Conservation (phyloP, 2,888 invertebrate species). For the Plebejus anna region DNA sequence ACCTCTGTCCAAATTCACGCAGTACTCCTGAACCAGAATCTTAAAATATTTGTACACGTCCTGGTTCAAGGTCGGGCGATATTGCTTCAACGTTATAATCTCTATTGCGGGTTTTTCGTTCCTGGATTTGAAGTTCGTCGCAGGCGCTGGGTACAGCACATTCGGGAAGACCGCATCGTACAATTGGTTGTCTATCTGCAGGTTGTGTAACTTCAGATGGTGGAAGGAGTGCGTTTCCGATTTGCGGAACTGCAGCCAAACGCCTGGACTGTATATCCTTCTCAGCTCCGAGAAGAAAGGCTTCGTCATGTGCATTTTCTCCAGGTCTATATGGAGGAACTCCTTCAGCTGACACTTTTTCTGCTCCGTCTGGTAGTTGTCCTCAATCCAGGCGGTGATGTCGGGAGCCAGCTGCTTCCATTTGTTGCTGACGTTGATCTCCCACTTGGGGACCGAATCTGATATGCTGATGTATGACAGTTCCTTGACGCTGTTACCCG, state of each 20-base stretch:
- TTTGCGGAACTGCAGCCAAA: slow-evolving; percentile 86
- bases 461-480: slow-evolving; percentile 83
- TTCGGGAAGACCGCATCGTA: slow-evolving; percentile 85
- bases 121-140: slow-evolving; percentile 58
- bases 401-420: slow-evolving; percentile 90
- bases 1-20: slow-evolving; percentile 84
- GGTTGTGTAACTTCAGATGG: slow-evolving; percentile 83
- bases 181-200: slow-evolving; percentile 88
- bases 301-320: slow-evolving; percentile 92
- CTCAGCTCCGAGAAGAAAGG: slow-evolving; percentile 90
- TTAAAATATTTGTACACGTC: slow-evolving; percentile 82
- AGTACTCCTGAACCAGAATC: slow-evolving; percentile 83
- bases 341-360: slow-evolving; percentile 88
- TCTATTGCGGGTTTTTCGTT: slow-evolving; percentile 81
- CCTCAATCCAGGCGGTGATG: slow-evolving; percentile 89
- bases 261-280: slow-evolving; percentile 85
- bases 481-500: slow-evolving; percentile 75
- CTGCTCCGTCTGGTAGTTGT: slow-evolving; percentile 85
- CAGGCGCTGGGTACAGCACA: slow-evolving; percentile 82
- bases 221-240: slow-evolving; percentile 84
- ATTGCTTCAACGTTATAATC: slow-evolving; percentile 75
- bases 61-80: slow-evolving; percentile 69
- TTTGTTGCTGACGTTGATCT: slow-evolving; percentile 87
- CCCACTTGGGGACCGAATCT: slow-evolving; percentile 88
- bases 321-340: slow-evolving; percentile 88